These are phyloP conservation scores for Podiceps cristatus DNA, from an alignment of 2,113 vertebrate species.

Conservation along the genomic window DNA sequence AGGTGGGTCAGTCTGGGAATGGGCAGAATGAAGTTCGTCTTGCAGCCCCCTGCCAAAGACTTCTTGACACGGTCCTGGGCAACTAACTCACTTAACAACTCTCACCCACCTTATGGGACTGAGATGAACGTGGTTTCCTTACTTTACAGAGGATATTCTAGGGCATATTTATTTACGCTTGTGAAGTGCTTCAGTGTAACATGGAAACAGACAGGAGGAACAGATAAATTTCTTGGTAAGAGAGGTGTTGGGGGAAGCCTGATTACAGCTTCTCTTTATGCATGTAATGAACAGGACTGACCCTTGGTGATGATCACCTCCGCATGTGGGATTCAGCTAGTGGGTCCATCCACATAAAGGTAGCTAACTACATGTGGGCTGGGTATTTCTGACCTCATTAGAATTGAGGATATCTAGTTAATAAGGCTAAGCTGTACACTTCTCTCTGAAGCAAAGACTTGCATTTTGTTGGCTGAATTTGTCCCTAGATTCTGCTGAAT, in stretches of 20 bases:
- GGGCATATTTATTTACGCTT: not conserved
- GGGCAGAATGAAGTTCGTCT: not conserved
- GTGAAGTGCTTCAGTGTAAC: not conserved
- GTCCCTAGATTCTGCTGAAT: not conserved
- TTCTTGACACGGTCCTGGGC: not conserved
- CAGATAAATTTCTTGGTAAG: not conserved
- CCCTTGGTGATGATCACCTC: not conserved
- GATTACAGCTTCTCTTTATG: not conserved
- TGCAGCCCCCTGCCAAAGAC: not conserved
- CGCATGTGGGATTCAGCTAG: not conserved
- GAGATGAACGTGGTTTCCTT: not conserved
- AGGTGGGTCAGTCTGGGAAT: not conserved
- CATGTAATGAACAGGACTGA: not conserved
- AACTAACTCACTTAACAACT: not conserved
- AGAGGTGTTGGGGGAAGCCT: not conserved
- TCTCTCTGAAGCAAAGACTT: not conserved
- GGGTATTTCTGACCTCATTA: not conserved
- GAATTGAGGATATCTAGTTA: not conserved
- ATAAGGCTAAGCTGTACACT: not conserved
- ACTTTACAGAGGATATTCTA: not conserved
- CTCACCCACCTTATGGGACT: not conserved
- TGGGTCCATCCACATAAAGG: not conserved
- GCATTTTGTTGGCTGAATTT: not conserved
- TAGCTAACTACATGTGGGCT: not conserved
- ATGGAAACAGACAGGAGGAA: not conserved